These are phyloP conservation scores for Proteles cristata DNA, from an alignment of 2,113 vertebrate species.

Conservation along the genomic window DNA sequence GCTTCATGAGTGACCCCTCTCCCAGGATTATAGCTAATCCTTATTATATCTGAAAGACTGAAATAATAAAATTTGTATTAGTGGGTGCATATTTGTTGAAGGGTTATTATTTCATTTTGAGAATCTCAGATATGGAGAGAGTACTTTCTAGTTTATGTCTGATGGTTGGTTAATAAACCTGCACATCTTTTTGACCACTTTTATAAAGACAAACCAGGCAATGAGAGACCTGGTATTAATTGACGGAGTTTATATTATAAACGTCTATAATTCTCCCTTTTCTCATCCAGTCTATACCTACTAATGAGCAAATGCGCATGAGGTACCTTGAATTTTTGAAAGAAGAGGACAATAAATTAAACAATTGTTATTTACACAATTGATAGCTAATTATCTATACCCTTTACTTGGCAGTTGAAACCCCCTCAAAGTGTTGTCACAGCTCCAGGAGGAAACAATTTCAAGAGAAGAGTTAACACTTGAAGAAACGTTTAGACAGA, in stretches of 20 bases:
- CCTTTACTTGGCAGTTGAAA: background rate
- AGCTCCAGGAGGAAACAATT: background rate
- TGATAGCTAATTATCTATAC: background rate
- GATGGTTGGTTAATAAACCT: background rate
- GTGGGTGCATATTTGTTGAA: background rate
- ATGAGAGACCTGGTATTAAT: background rate
- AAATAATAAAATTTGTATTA: background rate
- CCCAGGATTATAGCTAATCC: background rate
- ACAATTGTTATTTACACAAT: background rate
- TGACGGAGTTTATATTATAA: conserved; percentile 10
- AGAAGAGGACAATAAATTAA: background rate
- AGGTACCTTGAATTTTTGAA: conserved; percentile 26
- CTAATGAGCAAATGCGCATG: background rate
- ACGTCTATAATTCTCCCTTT: background rate
- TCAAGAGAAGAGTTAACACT: background rate
- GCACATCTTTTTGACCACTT: background rate
- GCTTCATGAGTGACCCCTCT: background rate
- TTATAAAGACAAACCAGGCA: background rate
- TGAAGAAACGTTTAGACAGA: background rate
- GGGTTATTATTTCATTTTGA: background rate
- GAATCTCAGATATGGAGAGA: background rate
- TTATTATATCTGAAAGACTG: background rate
- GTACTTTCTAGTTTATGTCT: background rate
- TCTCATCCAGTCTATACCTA: background rate
- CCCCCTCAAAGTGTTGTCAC: background rate